Evolutionary conservation across 2,797 vertebrate species (phyloP), one percentile per base, ranked within the genome.

Genomic region (Sebastes cheni): DNA sequence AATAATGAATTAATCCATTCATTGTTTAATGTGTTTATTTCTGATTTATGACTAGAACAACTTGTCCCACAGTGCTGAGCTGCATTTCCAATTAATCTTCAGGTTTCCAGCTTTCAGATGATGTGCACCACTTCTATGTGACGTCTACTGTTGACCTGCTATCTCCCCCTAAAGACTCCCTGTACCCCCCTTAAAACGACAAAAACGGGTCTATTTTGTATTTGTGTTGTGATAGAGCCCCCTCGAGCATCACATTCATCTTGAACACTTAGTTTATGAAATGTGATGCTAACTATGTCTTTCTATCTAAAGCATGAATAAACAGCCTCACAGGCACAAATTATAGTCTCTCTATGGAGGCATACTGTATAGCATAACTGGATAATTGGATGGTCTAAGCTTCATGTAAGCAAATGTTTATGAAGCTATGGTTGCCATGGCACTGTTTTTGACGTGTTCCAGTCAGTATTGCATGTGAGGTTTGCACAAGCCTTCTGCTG

Each of bases 1-100:
- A 46, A 46, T 18, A 46, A 46, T 46, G 7, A 0, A 46, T 46
- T 18, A 2, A 46, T 46, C 0, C 0, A 46, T 46, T 46, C 0
- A 46, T 46, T 18, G 16, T 18, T 46, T 46, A 46, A 46, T 46
- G 6, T 8, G 42, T 46, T 46, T 46, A 46, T 46, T 46, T 46
- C 42, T 46, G 14, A 46, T 46, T 46, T 46, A 46, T 46, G 42
- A 46, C 3, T 18, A 8, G 42, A 46, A 46, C 42, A 46, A 46
- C 16, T 46, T 46, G 1, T 46, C 42, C 6, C 16, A 46, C 18
- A 46, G 42, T 46, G 42, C 42, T 46, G 6, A 46, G 42, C 42
- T 46, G 42, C 42, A 46, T 46, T 5, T 46, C 42, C 6, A 46
- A 46, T 18, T 7, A 2, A 8, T 46, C 42, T 46, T 46, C 42